A percentile compares a stretch with the other conserved stretches of the same genome.
These are phyloP conservation scores for Uropsilus gracilis DNA, from an alignment of 2,113 vertebrate genomes.

Conservation along the genomic window DNA sequence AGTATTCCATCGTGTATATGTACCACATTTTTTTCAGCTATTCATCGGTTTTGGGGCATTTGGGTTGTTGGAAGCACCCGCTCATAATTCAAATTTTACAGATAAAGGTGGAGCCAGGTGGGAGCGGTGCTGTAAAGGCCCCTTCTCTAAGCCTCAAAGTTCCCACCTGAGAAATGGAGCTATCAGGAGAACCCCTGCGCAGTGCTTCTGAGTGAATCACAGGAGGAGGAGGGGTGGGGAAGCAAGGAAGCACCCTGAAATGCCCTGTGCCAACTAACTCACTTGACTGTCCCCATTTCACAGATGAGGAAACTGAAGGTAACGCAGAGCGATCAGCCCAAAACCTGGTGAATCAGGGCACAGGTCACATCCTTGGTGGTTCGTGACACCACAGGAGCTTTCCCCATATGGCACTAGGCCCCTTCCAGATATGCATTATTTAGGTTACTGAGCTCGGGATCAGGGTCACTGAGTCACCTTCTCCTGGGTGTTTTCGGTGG, in stretches of 20 bases:
- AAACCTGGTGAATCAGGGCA: background rate
- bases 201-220: background rate
- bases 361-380: background rate
- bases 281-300: background rate
- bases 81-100: background rate
- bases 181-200: background rate
- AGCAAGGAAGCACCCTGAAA: background rate
- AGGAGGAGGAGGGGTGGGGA: background rate
- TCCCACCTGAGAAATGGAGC: background rate
- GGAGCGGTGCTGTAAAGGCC: background rate
- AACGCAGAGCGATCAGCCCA: background rate
- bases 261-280: background rate
- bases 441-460: background rate
- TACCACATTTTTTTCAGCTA: too few relatives aligned
- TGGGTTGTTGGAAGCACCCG: too few relatives aligned
- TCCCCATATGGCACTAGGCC: fast-evolving
- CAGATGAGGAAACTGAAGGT: background rate
- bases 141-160: background rate
- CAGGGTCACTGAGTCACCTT: background rate
- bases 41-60: too few relatives aligned
- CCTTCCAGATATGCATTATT: background rate
- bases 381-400: background rate
- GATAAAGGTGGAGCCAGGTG: background rate
- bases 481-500: background rate
- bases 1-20: too few relatives aligned